These are phyloP conservation scores for Acrobasis repandana DNA, from an alignment of 2,888 invertebrate genomes.

Conservation along the genomic window DNA sequence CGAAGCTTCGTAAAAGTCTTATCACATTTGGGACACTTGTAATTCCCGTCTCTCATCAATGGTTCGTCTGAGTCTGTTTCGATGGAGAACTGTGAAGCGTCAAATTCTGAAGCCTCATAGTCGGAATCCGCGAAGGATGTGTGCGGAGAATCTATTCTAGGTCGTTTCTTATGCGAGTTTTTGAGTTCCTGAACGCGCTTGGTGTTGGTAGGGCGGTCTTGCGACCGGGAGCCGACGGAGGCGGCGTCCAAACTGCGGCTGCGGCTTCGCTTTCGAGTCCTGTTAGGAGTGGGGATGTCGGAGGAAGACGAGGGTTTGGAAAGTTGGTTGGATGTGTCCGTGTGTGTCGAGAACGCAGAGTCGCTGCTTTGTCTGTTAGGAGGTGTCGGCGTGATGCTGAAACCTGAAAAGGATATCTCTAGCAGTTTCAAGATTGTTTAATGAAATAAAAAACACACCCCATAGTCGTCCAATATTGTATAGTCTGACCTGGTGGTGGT, in stretches of 20 bases:
- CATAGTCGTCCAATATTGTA: neutral
- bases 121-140: conserved; percentile 59
- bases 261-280: conserved; percentile 62
- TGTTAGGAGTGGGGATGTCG: conserved; percentile 52
- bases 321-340: conserved; percentile 60
- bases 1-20: conserved; percentile 50
- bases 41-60: conserved; percentile 40
- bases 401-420: conserved; percentile 50
- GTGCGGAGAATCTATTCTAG: conserved; percentile 44
- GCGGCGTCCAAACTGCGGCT: conserved; percentile 59
- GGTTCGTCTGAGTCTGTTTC: conserved; percentile 74
- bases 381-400: conserved; percentile 61
- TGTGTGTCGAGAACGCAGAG: conserved; percentile 73
- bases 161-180: conserved; percentile 50
- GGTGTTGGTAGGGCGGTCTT: conserved; percentile 55
- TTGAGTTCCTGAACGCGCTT: conserved; percentile 66
- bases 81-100: conserved; percentile 53
- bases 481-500: conserved; percentile 61
- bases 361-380: conserved; percentile 75
- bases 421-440: neutral
- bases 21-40: conserved; percentile 57
- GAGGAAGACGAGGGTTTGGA: conserved; percentile 52
- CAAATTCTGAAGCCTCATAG: conserved; percentile 56
- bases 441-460: neutral
- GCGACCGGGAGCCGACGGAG: conserved; percentile 58